Evolutionary conservation across 1,140 invertebrate genomes (phyloP).

Genomic region (Leucophenga varia): DNA sequence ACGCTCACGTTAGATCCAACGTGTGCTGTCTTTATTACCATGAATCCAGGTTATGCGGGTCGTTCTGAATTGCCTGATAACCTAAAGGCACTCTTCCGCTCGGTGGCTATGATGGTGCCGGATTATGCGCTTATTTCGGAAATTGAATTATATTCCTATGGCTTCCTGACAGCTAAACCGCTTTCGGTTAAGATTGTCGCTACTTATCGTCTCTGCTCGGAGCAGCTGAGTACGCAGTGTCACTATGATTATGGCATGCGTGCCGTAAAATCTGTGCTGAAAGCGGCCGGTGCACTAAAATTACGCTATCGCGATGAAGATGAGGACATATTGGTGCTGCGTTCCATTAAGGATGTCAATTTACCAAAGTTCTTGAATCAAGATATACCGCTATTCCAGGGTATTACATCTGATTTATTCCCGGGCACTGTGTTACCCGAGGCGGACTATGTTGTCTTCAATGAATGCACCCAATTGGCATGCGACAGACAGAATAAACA

Average conservation of each 20-base stretch:
- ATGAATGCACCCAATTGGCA: slow-evolving; percentile 64
- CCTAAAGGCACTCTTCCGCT: slow-evolving; percentile 91
- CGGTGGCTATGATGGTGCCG: slow-evolving; percentile 98
- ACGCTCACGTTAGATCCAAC: slow-evolving; percentile 83
- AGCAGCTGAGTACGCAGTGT: slow-evolving; percentile 90
- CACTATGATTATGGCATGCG: slow-evolving; percentile 97
- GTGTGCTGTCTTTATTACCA: slow-evolving; percentile 94
- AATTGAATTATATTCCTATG: slow-evolving; percentile 90
- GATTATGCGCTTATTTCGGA: slow-evolving; percentile 94
- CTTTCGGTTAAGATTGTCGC: slow-evolving; percentile 93
- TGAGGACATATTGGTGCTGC: slow-evolving; percentile 78
- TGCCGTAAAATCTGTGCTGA: slow-evolving; percentile 85
- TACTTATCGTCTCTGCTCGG: slow-evolving; percentile 89
- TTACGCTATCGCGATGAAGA: slow-evolving; percentile 82
- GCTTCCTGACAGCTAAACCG: slow-evolving; percentile 86
- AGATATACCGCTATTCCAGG: slow-evolving; percentile 83
- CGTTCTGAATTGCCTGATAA: slow-evolving; percentile 91
- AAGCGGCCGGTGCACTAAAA: slow-evolving; percentile 88
- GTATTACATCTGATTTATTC: slow-evolving; percentile 90
- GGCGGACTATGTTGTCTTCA: slow-evolving; percentile 70
- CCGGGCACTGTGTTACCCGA: slow-evolving; percentile 76
- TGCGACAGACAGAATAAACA: slow-evolving; percentile 80
- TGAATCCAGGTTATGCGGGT: slow-evolving; percentile 94
- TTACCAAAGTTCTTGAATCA: slow-evolving; percentile 87
- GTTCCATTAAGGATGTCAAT: slow-evolving; percentile 93